phyloP scores from a whole-genome alignment of 2,113 vertebrate species.

The Mastomys natalensis region DNA sequence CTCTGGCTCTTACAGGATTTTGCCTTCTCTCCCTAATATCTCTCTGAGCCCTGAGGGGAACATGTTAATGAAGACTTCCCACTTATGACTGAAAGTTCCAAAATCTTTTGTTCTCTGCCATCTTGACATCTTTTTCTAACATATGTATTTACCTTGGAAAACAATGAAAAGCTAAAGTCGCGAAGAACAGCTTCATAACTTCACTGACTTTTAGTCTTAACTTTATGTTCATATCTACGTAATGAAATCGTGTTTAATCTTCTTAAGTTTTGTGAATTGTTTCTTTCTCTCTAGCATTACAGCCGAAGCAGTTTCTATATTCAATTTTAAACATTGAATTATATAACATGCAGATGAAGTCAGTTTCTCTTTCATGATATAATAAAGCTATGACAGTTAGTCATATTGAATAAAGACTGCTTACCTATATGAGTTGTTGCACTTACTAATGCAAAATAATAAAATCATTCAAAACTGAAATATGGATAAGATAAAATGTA shows the following conservation, averaged over 20 bases:
- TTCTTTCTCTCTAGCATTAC: neutral
- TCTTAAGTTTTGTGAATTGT: conserved; percentile 64
- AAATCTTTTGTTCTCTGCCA: neutral
- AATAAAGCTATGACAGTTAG: neutral
- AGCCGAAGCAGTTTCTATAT: neutral
- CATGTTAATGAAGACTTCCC: neutral
- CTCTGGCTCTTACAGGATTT: neutral
- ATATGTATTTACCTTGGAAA: conserved; percentile 54
- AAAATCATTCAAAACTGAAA: neutral
- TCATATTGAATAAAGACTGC: neutral
- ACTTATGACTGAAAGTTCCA: neutral
- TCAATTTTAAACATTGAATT: neutral
- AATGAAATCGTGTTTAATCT: conserved; percentile 68
- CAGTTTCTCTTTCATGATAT: neutral
- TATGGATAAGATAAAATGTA: neutral
- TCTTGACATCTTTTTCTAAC: conserved; percentile 64
- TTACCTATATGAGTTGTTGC: neutral
- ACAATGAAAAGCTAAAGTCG: neutral
- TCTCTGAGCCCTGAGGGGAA: neutral
- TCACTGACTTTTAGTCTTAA: conserved; percentile 54
- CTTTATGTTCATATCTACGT: conserved; percentile 3
- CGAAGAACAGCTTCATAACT: neutral
- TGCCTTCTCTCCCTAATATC: neutral
- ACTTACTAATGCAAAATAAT: neutral
- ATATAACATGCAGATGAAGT: neutral